Base-by-base conservation (phyloP, 2,797 vertebrate species). In the Meriones psammophilus region DNA sequence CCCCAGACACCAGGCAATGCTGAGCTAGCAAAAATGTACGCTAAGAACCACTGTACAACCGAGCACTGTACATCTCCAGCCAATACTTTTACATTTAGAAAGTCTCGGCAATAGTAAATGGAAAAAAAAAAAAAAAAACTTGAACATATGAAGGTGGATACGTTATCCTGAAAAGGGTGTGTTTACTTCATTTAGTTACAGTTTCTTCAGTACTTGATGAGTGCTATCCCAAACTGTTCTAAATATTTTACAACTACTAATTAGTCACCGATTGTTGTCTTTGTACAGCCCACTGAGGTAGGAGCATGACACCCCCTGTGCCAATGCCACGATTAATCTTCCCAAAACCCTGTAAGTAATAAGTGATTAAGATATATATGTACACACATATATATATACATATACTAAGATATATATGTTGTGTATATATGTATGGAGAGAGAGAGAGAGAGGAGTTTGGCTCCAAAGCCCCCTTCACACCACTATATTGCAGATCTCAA, bases 241-340 rank as follows among this genome's bases (percentile, higher is more conserved):
- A 77, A 91, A 79, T 83, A 71, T 56, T 88, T 92, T 76, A 78
- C 28, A 93, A 94, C 88, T 73, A 83, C 80, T 80, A 80, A 91
- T 36, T 89, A 81, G 86, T 79, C 60, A 73, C 64, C 85, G 69
- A 74, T 69, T 71, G 50, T 39, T 89, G 24, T 94, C 81, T 62
- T 95, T 42, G 58, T 68, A 92, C 5, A 33, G 39, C 12, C 30
- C 28, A 66, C 24, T 28, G 62, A 42, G 69, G 3, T 79, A 66
- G 30, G 64, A 88, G 84, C 46, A 39, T 36, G 15, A 71, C 42
- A 36, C 7, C 26, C 39, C 58, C 33, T 73, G 71, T 69, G 60
- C 36, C 64, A 39, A 60, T 56, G 66, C 10, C 33, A 9, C 93
- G 50, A 94, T 91, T 81, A 66, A 56, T 28, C 71, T 86, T 26